A percentile compares a stretch with the other conserved stretches of the same genome.
phyloP scores from a whole-genome alignment of 2,797 vertebrate species.

The Sebastes diaconus region DNA sequence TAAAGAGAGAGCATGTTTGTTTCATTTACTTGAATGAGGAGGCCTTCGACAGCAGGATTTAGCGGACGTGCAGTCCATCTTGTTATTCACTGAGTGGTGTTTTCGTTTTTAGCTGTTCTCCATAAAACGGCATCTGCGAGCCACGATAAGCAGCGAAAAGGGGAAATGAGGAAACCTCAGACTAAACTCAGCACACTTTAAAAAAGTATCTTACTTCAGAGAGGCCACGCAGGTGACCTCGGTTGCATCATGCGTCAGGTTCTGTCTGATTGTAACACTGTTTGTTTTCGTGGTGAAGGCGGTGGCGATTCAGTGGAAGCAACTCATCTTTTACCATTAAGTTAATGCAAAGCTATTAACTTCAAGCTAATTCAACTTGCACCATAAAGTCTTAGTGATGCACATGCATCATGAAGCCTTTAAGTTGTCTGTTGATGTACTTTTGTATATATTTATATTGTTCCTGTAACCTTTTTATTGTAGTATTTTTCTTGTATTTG shows the following conservation, averaged over 20 bases:
- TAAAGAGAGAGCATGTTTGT: neutral
- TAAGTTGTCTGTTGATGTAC: too few species aligned
- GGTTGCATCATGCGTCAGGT: slow-evolving; percentile 39
- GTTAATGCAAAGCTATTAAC: neutral
- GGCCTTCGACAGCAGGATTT: slow-evolving; percentile 22
- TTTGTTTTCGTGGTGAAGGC: too few species aligned
- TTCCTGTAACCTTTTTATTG: too few species aligned
- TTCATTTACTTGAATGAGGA: slow-evolving; percentile 8
- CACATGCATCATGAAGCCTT: too few species aligned
- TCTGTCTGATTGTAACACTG: slow-evolving; percentile 8
- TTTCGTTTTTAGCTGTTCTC: slow-evolving; percentile 69
- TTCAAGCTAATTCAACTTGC: too few species aligned
- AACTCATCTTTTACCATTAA: neutral
- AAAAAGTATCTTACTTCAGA: slow-evolving; percentile 56
- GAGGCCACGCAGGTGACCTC: slow-evolving; percentile 62
- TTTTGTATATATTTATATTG: too few species aligned
- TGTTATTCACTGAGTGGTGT: slow-evolving; percentile 44
- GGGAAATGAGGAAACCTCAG: slow-evolving; percentile 84
- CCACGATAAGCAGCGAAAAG: slow-evolving; percentile 79
- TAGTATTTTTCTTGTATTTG: too few species aligned
- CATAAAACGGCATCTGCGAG: slow-evolving; percentile 71
- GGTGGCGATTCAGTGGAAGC: neutral
- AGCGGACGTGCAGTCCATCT: slow-evolving; percentile 24
- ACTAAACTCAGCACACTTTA: slow-evolving; percentile 68
- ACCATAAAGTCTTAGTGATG: too few species aligned